Evolutionary conservation across 2,888 invertebrate genomes (phyloP).

Genomic region (Camptogramma bilineatum): DNA sequence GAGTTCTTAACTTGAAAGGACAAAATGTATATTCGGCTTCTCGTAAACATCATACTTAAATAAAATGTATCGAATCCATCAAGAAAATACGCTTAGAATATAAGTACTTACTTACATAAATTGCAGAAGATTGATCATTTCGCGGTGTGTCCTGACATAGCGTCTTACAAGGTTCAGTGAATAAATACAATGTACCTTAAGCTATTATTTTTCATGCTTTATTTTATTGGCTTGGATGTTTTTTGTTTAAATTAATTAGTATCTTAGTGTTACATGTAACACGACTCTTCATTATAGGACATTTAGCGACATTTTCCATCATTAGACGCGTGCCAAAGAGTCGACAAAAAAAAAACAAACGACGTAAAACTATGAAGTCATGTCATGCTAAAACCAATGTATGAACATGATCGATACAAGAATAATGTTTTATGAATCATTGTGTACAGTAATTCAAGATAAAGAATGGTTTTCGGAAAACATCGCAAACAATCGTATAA

Average conservation of each 20-base stretch:
- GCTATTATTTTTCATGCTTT: not conserved
- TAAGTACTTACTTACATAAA: too few relatives aligned
- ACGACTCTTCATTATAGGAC: not conserved
- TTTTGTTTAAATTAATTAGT: not conserved
- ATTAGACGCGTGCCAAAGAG: not conserved
- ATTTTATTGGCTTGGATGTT: not conserved
- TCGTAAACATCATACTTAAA: not conserved
- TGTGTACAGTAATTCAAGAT: too few relatives aligned
- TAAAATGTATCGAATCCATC: not conserved
- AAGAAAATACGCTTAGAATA: not conserved
- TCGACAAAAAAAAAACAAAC: not conserved
- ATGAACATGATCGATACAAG: not conserved
- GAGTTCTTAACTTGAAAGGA: not conserved
- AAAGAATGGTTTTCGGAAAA: too few relatives aligned
- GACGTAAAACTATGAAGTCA: conserved; percentile 1
- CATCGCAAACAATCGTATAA: too few relatives aligned
- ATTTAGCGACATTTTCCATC: not conserved
- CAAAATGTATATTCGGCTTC: not conserved
- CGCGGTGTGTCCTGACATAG: not conserved
- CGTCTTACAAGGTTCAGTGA: too few relatives aligned
- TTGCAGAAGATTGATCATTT: not conserved
- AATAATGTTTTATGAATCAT: conserved; percentile 5
- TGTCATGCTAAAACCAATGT: not conserved
- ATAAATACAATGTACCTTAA: too few relatives aligned
- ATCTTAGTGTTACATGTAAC: too few relatives aligned